These are phyloP conservation scores for Meiosimyza platycephala DNA, from an alignment of 2,888 invertebrate genomes.

Conservation along the genomic window DNA sequence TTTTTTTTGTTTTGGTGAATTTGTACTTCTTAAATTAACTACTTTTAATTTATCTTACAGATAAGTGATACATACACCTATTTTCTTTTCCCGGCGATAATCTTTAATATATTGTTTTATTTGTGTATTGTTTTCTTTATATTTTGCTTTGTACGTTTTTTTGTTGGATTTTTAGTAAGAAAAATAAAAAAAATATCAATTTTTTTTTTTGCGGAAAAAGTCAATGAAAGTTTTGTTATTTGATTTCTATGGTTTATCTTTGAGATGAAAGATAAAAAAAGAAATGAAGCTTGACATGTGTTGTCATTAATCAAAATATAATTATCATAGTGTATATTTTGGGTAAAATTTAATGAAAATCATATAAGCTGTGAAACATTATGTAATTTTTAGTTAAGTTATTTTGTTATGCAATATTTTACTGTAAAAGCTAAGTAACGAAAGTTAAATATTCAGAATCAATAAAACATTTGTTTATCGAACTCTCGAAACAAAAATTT, in stretches of 20 bases:
- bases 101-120: background rate
- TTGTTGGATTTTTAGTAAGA: background rate
- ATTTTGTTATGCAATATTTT: too few relatives aligned
- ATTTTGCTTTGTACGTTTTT: background rate
- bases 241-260: background rate
- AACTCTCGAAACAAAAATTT: too few relatives aligned
- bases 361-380: too few relatives aligned
- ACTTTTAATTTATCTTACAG: conserved; percentile 15
- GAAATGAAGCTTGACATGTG: background rate
- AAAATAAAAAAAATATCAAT: background rate
- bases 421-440: too few relatives aligned
- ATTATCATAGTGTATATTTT: too few relatives aligned
- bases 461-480: too few relatives aligned
- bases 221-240: background rate
- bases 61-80: background rate
- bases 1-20: background rate
- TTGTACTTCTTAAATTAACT: background rate
- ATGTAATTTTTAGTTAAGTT: too few relatives aligned
- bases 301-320: too few relatives aligned
- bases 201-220: background rate
- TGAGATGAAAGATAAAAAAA: background rate
- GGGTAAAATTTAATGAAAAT: too few relatives aligned
- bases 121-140: background rate
- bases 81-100: too few relatives aligned
- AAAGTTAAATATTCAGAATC: too few relatives aligned